Conservation (phyloP, 2,113 vertebrate species). For the Nibea albiflora region DNA sequence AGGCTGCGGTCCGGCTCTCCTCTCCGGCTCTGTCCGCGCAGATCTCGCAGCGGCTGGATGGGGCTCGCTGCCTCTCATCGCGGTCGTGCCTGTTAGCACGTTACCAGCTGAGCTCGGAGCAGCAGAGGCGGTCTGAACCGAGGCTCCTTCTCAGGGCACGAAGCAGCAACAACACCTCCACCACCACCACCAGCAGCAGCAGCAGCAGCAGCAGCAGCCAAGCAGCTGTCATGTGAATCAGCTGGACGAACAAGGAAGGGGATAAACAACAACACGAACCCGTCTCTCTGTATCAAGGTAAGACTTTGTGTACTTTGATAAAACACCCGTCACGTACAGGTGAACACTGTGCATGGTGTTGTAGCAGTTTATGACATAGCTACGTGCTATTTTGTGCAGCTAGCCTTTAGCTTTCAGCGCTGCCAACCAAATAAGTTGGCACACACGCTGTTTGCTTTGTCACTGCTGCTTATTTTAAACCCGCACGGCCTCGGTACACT, state of each 20-base stretch:
- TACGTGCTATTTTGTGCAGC: slow-evolving; percentile 48
- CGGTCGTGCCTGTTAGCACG: slow-evolving; percentile 1
- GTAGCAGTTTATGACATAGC: not conserved
- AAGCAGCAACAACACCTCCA: slow-evolving; percentile 22
- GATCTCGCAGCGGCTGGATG: slow-evolving; percentile 58
- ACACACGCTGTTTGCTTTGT: not conserved
- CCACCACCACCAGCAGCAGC: not conserved
- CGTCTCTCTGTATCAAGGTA: slow-evolving; percentile 65
- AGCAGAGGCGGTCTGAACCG: slow-evolving; percentile 16
- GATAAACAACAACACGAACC: slow-evolving; percentile 67
- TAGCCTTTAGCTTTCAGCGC: slow-evolving; percentile 45
- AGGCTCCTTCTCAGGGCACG: slow-evolving; percentile 21
- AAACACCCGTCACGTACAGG: no score
- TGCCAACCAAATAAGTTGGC: slow-evolving; percentile 55
- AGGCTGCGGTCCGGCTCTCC: not conserved
- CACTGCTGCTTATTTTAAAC: not conserved
- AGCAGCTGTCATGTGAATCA: slow-evolving; percentile 82
- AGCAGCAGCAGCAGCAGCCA: slow-evolving; percentile 3
- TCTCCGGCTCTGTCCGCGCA: slow-evolving; percentile 3
- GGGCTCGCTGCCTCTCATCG: fast-evolving
- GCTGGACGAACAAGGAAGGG: slow-evolving; percentile 76
- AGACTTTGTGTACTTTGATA: not conserved
- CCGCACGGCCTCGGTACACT: not conserved
- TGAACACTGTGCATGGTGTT: not conserved
- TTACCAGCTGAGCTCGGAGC: not conserved